phyloP scores from a whole-genome alignment of 2,888 invertebrate species.

The Halocaridina rubra region DNA sequence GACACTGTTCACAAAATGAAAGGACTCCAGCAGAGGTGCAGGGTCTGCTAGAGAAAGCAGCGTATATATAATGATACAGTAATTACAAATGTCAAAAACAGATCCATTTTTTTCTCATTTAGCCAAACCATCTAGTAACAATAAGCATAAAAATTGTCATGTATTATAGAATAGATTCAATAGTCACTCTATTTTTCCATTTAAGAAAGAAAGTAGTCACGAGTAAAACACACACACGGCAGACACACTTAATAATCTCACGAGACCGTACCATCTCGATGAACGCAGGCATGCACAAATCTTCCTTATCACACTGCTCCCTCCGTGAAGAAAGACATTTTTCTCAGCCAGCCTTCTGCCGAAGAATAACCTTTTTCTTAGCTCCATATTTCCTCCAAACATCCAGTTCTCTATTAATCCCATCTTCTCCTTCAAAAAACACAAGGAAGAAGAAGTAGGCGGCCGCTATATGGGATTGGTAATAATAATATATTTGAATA shows the following conservation, averaged over 20 bases:
- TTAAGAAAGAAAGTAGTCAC: slow-evolving; percentile 34
- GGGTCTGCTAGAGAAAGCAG: slow-evolving; percentile 11
- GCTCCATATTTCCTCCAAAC: no score
- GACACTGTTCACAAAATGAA: slow-evolving; percentile 9
- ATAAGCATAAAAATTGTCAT: slow-evolving; percentile 44
- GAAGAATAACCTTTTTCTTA: no score
- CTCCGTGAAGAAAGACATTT: not conserved
- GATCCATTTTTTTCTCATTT: no score
- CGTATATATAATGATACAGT: not conserved
- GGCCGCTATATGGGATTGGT: slow-evolving; percentile 32
- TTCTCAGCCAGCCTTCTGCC: not conserved
- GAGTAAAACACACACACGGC: slow-evolving; percentile 48
- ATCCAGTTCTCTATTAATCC: no score
- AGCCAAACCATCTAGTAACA: slow-evolving; percentile 5
- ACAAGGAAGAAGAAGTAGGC: slow-evolving; percentile 39
- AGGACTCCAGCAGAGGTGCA: slow-evolving; percentile 15
- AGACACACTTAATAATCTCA: slow-evolving; percentile 47
- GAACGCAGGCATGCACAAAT: slow-evolving; percentile 56
- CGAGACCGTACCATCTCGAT: slow-evolving; percentile 13
- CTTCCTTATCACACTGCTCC: not conserved
- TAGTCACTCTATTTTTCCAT: slow-evolving; percentile 43
- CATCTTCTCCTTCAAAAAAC: no score
- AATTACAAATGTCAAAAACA: no score
- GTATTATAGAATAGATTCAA: slow-evolving; percentile 48
- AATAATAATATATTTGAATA: slow-evolving; percentile 55